Evolutionary conservation across 2,797 vertebrate genomes (phyloP).

Genomic region (Artibeus jamaicensis): DNA sequence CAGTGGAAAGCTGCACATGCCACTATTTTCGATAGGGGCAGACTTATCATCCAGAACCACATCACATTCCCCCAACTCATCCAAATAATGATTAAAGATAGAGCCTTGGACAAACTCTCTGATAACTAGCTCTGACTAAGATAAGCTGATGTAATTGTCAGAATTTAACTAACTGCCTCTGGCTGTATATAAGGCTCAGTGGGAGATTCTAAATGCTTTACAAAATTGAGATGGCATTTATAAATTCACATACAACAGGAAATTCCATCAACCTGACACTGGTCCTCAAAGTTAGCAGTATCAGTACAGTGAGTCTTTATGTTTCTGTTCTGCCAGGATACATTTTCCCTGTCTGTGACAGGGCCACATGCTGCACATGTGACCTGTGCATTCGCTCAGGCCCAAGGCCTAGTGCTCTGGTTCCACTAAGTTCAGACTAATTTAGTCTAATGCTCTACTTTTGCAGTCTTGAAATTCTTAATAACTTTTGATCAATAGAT

Average conservation of each 20-base stretch:
- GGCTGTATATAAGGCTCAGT: neutral
- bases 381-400: too few species aligned
- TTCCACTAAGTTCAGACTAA: too few species aligned
- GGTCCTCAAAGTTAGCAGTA: neutral
- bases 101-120: neutral
- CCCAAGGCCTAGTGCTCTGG: accelerated
- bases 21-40: neutral
- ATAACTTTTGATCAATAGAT: neutral
- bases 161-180: neutral
- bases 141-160: neutral
- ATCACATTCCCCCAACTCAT: neutral
- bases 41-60: neutral
- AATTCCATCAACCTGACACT: neutral
- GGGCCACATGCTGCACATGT: neutral
- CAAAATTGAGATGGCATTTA: neutral
- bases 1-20: neutral
- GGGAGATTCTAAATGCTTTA: neutral
- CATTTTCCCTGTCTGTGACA: neutral
- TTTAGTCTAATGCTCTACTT: neutral
- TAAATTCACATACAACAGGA: neutral
- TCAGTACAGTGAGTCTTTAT: neutral
- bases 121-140: neutral
- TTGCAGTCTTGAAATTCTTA: neutral
- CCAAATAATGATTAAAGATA: neutral
- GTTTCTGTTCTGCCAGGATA: neutral